Evolutionary conservation across 2,888 invertebrate species (phyloP).

Genomic region (Germaria angustata): DNA sequence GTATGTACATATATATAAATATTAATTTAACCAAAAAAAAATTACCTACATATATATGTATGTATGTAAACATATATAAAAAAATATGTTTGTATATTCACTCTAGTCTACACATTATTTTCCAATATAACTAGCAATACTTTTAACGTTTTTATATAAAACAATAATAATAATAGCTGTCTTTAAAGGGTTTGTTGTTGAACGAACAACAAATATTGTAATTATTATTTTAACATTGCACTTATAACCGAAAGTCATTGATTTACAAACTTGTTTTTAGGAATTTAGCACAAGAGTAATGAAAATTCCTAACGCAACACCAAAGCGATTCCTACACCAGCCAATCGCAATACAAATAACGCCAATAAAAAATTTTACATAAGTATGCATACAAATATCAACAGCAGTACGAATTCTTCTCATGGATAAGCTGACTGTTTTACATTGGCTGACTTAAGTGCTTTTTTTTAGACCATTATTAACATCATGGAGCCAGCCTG

Average conservation of each 20-base stretch:
- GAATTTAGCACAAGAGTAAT: slow-evolving; percentile 66
- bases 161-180: not conserved
- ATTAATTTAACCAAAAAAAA: not conserved
- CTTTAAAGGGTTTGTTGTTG: not conserved
- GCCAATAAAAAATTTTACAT: not conserved
- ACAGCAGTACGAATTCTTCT: slow-evolving; percentile 12
- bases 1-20: not conserved
- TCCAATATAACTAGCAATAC: not conserved
- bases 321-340: not conserved
- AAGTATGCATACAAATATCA: not conserved
- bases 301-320: slow-evolving; percentile 46
- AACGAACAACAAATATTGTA: not conserved
- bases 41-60: no score
- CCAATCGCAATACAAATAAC: slow-evolving; percentile 19
- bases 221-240: slow-evolving; percentile 22
- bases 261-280: slow-evolving; percentile 66
- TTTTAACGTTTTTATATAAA: not conserved
- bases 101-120: no score
- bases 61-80: no score
- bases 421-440: slow-evolving; percentile 7
- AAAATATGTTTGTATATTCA: no score
- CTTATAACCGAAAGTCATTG: slow-evolving; percentile 51
- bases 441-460: slow-evolving; percentile 22
- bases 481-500: not conserved
- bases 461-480: slow-evolving; percentile 20